A percentile compares a stretch with the other conserved stretches of the same genome.
Evolutionary conservation across 2,797 vertebrate genomes (phyloP).

Genomic region (Phalanger gymnotis): DNA sequence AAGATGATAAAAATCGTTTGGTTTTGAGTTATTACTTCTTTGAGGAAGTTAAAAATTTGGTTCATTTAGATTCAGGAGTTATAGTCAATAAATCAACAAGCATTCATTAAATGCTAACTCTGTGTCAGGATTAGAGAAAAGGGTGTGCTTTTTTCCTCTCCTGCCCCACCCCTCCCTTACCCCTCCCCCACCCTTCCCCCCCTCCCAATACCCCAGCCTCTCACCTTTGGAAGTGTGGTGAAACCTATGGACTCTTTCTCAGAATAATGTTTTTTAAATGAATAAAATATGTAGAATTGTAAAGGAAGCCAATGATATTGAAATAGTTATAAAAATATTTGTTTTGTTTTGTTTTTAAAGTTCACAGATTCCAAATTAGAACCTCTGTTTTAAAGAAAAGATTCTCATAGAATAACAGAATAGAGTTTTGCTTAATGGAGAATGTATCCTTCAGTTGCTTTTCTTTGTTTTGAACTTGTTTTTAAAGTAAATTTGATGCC

Average conservation of each 20-base stretch:
- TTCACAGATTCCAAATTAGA: neutral
- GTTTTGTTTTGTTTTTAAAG: neutral
- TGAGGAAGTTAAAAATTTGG: neutral
- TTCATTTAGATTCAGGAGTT: neutral
- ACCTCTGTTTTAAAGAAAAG: neutral
- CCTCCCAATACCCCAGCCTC: no score
- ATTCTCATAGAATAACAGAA: neutral
- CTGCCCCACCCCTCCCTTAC: no score
- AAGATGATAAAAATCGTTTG: constrained; percentile 14
- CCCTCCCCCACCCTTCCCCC: no score
- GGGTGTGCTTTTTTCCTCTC: no score
- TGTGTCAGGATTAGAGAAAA: neutral
- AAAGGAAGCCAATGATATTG: neutral
- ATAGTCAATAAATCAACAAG: neutral
- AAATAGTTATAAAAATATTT: neutral
- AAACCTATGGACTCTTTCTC: neutral
- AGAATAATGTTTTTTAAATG: neutral
- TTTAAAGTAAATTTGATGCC: neutral
- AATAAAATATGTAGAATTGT: neutral
- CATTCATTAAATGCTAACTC: neutral
- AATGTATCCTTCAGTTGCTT: neutral
- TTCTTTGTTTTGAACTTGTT: neutral
- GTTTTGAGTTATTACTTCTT: neutral
- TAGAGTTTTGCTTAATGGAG: neutral
- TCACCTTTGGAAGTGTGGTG: neutral